phyloP scores from a whole-genome alignment of 1,140 invertebrate species.

The Lucilia cuprina region DNA sequence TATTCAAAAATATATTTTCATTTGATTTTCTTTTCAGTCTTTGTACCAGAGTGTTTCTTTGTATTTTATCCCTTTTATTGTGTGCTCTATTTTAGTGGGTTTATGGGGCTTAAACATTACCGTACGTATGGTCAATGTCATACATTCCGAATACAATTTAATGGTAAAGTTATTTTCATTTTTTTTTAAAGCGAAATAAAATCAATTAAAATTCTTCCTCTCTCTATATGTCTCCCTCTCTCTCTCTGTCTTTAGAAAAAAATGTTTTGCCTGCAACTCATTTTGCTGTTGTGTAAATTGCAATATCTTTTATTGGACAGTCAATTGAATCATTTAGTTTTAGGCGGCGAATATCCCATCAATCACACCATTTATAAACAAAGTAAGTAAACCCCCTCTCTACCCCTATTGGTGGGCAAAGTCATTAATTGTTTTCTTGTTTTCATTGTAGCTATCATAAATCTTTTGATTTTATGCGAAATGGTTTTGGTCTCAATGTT shows the following conservation, averaged over 20 bases:
- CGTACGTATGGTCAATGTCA: slow-evolving; percentile 51
- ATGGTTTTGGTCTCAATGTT: slow-evolving; percentile 59
- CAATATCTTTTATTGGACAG: slow-evolving; percentile 55
- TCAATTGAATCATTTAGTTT: slow-evolving; percentile 48
- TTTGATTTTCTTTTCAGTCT: background rate
- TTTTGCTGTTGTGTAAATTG: slow-evolving; percentile 55
- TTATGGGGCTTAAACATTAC: slow-evolving; percentile 57
- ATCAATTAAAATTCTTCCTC: background rate
- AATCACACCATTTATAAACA: slow-evolving; percentile 59
- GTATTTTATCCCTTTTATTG: slow-evolving; percentile 58
- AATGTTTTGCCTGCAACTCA: slow-evolving; percentile 57
- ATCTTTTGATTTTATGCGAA: slow-evolving; percentile 55
- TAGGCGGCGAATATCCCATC: slow-evolving; percentile 57
- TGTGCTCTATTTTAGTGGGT: slow-evolving; percentile 51
- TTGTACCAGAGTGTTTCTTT: slow-evolving; percentile 47
- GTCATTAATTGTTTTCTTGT: background rate
- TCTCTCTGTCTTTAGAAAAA: slow-evolving; percentile 45
- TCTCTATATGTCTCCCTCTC: background rate
- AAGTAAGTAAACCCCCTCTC: slow-evolving; percentile 46
- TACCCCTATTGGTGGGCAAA: no score
- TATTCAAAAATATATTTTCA: no score
- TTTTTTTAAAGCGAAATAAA: background rate
- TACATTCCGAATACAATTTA: slow-evolving; percentile 51
- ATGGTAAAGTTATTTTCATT: slow-evolving; percentile 23
- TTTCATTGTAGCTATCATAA: slow-evolving; percentile 52